Base-by-base conservation (phyloP, 2,888 invertebrate genomes). In the Cyaniris semiargus region DNA sequence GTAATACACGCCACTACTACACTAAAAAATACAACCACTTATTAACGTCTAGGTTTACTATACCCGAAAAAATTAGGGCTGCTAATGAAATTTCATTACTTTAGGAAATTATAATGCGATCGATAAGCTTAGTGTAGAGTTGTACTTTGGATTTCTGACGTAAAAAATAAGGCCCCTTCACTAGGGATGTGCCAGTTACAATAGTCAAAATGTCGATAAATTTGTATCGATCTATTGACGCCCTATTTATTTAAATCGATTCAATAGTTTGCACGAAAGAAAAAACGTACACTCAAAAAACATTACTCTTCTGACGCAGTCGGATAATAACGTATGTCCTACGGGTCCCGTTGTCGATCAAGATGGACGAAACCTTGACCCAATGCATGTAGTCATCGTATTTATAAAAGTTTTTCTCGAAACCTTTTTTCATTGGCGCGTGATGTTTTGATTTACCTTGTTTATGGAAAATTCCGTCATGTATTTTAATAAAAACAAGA, bases 301-400 rank as follows among this genome's bases (percentile, higher is more conserved):
- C 18, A 53, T 21, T 8, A 58, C 58, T 21, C n/a, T 58, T 58
- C n/a, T 21, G 6, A 6, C 58, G 21, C 21, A 58, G 7, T 21
- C 58, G 53, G 18, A 18, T 53, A 21, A 58, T n/a, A 7, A 58
- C 21, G 60, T 27, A n/a, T 3, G 5, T 21, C 18, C 27, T 13
- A 74, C 23, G 53, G 53, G 27, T 27, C 15, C 74, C 27, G 53
- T 74, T 48, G 18, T 82, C 83, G 85, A 85, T 85, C 83, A 85
- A 84, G 81, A 77, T 75, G 78, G 78, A 78, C 79, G 82, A 83
- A 85, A 81, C 88, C 88, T 89, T 90, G 89, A 88, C 88, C 88
- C 82, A 86, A 84, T 82, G 82, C 80, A 83, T 83, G 80, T 81
- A 84, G 84, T 85, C 84, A 81, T 84, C 84, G 82, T 84, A 83